phyloP scores from a whole-genome alignment of 2,888 invertebrate genomes.

The Hirtodrosophila histrioides region DNA sequence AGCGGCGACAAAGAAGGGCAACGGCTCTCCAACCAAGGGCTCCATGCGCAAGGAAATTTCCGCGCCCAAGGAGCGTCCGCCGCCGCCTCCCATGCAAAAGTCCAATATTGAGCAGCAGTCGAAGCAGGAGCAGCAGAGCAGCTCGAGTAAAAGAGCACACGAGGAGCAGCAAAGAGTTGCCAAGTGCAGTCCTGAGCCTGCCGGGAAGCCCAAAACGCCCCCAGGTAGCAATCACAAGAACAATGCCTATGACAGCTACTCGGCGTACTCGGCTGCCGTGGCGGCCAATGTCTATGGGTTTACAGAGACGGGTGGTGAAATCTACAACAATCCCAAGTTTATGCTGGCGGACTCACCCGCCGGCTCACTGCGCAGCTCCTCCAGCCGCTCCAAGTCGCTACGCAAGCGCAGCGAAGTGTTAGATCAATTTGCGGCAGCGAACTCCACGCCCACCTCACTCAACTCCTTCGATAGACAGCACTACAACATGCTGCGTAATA shows the following conservation, averaged over 20 bases:
- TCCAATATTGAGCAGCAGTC: constrained; percentile 13
- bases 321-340: constrained; percentile 84
- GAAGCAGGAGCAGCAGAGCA: not conserved
- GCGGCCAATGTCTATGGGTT: constrained; percentile 77
- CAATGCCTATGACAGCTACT: constrained; percentile 61
- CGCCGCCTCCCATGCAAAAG: constrained; percentile 76
- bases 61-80: constrained; percentile 81
- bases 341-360: constrained; percentile 82
- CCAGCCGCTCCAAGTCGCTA: constrained; percentile 76
- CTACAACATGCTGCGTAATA: constrained; percentile 82
- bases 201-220: constrained; percentile 37
- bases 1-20: constrained; percentile 39
- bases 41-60: constrained; percentile 68
- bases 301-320: constrained; percentile 81
- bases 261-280: constrained; percentile 66
- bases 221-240: constrained; percentile 22
- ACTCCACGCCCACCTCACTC: constrained; percentile 77
- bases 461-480: constrained; percentile 82
- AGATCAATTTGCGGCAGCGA: constrained; percentile 83
- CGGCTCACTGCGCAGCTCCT: constrained; percentile 77
- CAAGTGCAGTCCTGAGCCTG: constrained; percentile 42
- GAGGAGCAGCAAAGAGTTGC: constrained; percentile 13
- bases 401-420: constrained; percentile 79
- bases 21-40: constrained; percentile 49
- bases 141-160: not conserved